Base-by-base conservation (phyloP, 2,888 invertebrate species). In the Zaprionus bogoriensis region DNA sequence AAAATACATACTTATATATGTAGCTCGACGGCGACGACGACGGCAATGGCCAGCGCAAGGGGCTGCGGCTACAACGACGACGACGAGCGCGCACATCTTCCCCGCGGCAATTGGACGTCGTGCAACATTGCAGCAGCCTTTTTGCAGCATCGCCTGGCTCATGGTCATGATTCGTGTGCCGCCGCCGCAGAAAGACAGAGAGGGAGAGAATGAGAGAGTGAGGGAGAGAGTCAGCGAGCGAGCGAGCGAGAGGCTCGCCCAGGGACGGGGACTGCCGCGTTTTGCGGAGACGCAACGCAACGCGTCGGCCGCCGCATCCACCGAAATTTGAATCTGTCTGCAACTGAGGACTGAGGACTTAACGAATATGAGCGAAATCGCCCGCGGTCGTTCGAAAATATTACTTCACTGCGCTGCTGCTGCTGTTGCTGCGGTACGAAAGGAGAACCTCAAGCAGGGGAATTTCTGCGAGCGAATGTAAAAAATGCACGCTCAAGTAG, bases 321-420 rank as follows among this genome's bases (percentile, higher is more conserved):
- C 82, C 77, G 70, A 86, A 83, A 86, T 88, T 88, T 77, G 79
- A 87, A 84, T 88, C 87, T 86, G 87, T 86, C 84, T 84, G 84
- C 86, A 88, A 87, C 87, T 87, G 77, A 82, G 74, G 79, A n/a
- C n/a, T n/a, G n/a, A 81, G 32, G 32, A 36, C 79, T 82, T 80
- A 88, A 88, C 86, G 85, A 87, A 88, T 87, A 87, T 85, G 82
- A 87, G 82, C 87, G 65, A 85, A 85, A 73, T 58, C 51, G 79
- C 88, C 82, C 47, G 59, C 47, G 87, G 88, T 72, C 51, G 48
- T 78, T 80, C 68, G 38, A 71, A 85, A 84, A 85, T 88, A 82
- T 87, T 77, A 77, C 75, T 72, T 54, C 67, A 63, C 32, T 17
- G 17, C 32, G 32, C 32, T 7, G 17, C 32, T 17, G 17, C 32